These are phyloP conservation scores for Dendrocincla fuliginosa DNA, from an alignment of 2,797 vertebrate genomes.

Conservation along the genomic window DNA sequence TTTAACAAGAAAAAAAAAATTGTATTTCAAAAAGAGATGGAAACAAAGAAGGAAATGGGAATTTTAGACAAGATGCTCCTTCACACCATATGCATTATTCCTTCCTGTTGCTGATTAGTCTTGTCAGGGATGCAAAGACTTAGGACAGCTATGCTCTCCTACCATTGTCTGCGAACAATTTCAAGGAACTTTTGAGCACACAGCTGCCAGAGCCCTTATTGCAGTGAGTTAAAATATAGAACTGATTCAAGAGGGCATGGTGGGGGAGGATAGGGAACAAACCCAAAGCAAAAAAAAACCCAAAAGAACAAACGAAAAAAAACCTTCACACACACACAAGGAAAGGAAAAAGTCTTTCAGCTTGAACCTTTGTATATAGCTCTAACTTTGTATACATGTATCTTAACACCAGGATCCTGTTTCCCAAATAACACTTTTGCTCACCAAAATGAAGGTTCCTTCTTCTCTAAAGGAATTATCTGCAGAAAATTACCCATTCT, in stretches of 20 bases:
- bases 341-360: neutral
- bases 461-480: neutral
- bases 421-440: neutral
- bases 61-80: neutral
- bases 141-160: neutral
- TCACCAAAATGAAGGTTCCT: neutral
- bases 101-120: neutral
- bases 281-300: neutral
- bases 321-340: too few relatives aligned
- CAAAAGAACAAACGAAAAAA: neutral
- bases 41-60: neutral
- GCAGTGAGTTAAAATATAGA: neutral
- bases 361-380: neutral
- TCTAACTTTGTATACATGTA: neutral
- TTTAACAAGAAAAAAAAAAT: neutral
- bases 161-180: neutral
- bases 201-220: neutral
- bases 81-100: neutral
- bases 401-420: neutral
- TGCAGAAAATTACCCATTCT: neutral
- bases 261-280: neutral
- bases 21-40: neutral
- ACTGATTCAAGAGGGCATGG: neutral
- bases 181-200: neutral
- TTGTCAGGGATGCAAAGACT: neutral